A percentile compares a stretch with the other conserved stretches of the same genome.
Conservation (phyloP, 2,888 invertebrate species). For the Protonemura montana region DNA sequence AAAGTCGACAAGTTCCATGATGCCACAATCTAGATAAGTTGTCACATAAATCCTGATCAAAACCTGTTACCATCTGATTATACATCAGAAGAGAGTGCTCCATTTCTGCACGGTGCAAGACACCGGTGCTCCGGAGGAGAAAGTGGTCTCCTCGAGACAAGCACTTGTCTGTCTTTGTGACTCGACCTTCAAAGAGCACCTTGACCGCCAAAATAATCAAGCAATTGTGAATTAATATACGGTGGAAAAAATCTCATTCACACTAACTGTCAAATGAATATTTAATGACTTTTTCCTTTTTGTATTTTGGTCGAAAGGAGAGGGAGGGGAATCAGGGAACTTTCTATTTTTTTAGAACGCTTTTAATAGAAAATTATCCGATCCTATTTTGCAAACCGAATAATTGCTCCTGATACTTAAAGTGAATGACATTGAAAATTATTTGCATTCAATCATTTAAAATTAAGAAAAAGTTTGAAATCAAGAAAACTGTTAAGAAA, state of each 20-base stretch:
- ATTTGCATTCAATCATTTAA: neutral
- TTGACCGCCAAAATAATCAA: neutral
- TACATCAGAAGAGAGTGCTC: constrained; percentile 9
- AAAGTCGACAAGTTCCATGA: neutral
- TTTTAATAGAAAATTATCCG: neutral
- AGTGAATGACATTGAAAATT: neutral
- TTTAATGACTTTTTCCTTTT: neutral
- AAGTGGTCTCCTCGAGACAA: neutral
- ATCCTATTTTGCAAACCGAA: neutral
- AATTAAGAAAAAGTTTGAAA: too few relatives aligned
- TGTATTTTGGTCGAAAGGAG: neutral
- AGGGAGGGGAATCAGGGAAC: neutral
- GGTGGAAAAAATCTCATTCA: neutral
- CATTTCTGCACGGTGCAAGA: constrained; percentile 13
- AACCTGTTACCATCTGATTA: neutral
- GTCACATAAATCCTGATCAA: neutral
- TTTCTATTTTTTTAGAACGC: neutral
- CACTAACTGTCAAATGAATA: neutral
- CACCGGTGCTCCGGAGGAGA: neutral
- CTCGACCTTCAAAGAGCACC: neutral
- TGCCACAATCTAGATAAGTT: neutral
- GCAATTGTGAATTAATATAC: neutral
- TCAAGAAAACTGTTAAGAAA: neutral
- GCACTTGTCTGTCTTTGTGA: neutral
- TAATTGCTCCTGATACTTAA: neutral